These are phyloP conservation scores for Aphaenogaster floridana DNA, from an alignment of 1,140 invertebrate genomes.

Conservation along the genomic window DNA sequence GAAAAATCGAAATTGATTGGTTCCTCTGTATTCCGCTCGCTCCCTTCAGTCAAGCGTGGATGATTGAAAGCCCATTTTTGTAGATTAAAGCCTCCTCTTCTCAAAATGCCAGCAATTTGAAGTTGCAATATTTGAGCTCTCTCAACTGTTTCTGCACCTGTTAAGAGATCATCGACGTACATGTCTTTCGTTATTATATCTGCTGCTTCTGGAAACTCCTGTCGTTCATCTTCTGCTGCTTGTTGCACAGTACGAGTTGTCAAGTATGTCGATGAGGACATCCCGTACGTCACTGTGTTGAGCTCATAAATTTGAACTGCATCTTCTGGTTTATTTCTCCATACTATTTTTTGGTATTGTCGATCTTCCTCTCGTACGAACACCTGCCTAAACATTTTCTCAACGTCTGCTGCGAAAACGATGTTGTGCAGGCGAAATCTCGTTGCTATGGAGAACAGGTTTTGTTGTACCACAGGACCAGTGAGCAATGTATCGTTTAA, in stretches of 20 bases:
- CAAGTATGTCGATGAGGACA: conserved; percentile 77
- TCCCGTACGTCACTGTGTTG: conserved; percentile 81
- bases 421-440: neutral
- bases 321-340: neutral
- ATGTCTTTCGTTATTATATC: conserved; percentile 77
- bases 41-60: neutral
- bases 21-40: neutral
- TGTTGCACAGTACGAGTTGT: conserved; percentile 74
- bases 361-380: neutral
- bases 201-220: conserved; percentile 69
- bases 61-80: conserved; percentile 36
- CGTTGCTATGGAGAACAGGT: neutral
- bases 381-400: conserved; percentile 25
- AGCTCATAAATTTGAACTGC: conserved; percentile 74
- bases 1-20: neutral
- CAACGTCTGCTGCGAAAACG: neutral
- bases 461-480: neutral
- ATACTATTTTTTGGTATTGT: conserved; percentile 8
- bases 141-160: conserved; percentile 70
- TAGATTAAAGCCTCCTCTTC: conserved; percentile 47
- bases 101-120: neutral
- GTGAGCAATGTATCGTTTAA: conserved; percentile 8
- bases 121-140: neutral
- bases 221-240: conserved; percentile 71
- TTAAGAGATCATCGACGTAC: conserved; percentile 85